Evolutionary conservation across 2,888 invertebrate species (phyloP), one percentile per base, ranked within the genome.

Genomic region (Nematopogon swammerdamellus): DNA sequence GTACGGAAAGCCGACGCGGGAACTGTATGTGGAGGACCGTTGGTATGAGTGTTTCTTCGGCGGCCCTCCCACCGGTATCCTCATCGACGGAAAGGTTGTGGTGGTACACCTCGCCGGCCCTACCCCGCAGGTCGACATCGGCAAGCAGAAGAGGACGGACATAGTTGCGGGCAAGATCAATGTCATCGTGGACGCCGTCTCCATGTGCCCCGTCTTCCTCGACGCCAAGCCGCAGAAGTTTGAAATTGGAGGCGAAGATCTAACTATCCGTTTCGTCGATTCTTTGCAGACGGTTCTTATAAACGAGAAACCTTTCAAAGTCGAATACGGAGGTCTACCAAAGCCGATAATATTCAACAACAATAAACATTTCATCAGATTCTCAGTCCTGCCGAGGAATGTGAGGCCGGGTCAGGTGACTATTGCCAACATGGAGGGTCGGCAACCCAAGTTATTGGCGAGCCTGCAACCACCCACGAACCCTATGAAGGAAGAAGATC

Each of bases 21-120:
- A 97, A 63, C 74, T 98, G 30, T 92, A 88, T 60, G 87, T 99
- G 46, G 93, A 98, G 64, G 90, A 90, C 8, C 82, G 87, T 53
- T 91, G 92, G 81, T 96, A 89, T 67, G 96, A 96, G 65, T 92
- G 95, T 59, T 92, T 90, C 68, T 98, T 98, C 66, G 95, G 92
- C 29, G 95, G 95, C 1, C 88, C 91, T 45, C 88, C 93, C 0
- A 84, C 94, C 46, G 85, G 86, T 1, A 87, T 96, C 10, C 86
- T 90, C 44, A 82, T 97, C 36, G 88, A 90, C 51, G 89, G 89
- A 1, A 85, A 88, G 53, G 82, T 87, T n/a, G 85, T 91, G 53
- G 77, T 85, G 45, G 82, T 98, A 1, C 88, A 91, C 60, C 75
- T 99, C 8, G 91, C 92, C 59, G 97, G 97, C 0, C 93, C 95